A percentile compares a stretch with the other conserved stretches of the same genome.
phyloP scores from a whole-genome alignment of 1,140 invertebrate genomes.

The Coptotermes formosanus region DNA sequence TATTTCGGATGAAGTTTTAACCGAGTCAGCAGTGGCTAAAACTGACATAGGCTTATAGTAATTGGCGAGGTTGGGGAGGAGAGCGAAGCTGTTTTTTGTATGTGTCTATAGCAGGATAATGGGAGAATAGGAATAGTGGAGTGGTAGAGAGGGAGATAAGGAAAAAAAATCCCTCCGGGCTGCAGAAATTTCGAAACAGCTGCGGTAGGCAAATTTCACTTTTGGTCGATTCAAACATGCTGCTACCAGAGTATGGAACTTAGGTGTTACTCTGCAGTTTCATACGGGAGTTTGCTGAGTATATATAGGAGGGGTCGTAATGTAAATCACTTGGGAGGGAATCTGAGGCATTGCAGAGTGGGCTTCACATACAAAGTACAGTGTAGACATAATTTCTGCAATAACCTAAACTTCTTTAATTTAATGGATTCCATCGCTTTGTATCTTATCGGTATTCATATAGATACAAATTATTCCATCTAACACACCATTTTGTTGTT shows the following conservation, averaged over 20 bases:
- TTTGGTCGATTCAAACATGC: not conserved
- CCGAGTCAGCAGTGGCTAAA: not conserved
- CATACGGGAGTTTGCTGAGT: not conserved
- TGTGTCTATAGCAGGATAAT: constrained; percentile 13
- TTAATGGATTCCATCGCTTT: too few species aligned
- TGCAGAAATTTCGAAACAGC: constrained; percentile 7
- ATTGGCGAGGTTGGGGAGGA: not conserved
- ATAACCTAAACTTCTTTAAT: too few species aligned
- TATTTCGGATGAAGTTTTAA: not conserved
- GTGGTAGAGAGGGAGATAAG: not conserved
- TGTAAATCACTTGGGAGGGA: not conserved
- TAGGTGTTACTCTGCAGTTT: not conserved
- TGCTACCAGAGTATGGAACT: not conserved
- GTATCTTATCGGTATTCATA: too few species aligned
- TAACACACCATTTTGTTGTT: too few species aligned
- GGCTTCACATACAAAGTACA: too few species aligned
- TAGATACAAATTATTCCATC: too few species aligned
- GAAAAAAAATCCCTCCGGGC: not conserved
- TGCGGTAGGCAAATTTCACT: constrained; percentile 13
- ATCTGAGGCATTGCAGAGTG: not conserved
- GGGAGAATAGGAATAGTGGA: not conserved
- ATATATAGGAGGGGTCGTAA: not conserved
- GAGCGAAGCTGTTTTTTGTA: not conserved
- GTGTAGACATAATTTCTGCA: too few species aligned
- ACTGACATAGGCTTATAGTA: not conserved